Evolutionary conservation across 1,140 invertebrate genomes (phyloP), one percentile per base, ranked within the genome.

Genomic region (Aphidius gifuensis): DNA sequence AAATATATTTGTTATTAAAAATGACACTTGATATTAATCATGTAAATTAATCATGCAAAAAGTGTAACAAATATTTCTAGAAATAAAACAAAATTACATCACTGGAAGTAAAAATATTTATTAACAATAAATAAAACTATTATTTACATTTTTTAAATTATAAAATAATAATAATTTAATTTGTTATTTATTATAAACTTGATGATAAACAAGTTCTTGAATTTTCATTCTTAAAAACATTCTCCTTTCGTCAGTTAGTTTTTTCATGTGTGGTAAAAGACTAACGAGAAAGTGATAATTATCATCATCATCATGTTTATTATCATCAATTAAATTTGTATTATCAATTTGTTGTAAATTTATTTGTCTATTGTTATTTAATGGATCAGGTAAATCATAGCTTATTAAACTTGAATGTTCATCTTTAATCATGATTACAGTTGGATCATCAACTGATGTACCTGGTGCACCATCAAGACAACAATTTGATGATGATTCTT

Each of bases 271-370:
- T 51, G 79, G 79, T 56, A 81, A 53, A 45, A 81, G 70, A 53
- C 79, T 81, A 71, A 81, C 76, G 7, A 81, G 67, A 61, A 81
- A 81, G 60, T 78, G 77, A 64, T 81, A 81, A 68, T 78, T 81
- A 48, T 81, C 70, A 5, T 77, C 75, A 5, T 69, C 74, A 49
- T 32, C 71, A 16, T 16, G 1, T 16, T 16, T 16, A 16, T 16
- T 16, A 16, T 16, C 70, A 5, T 77, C 75, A 5, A 76, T 45
- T 0, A 71, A 74, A 61, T 75, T 75, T 32, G 2, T 32, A 1
- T 32, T 32, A 32, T 32, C 23, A 32, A 3, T 32, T 16, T n/a
- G 75, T 66, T 5, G 64, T 59, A 3, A 76, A 51, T 6, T 69
- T 40, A 76, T 72, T 32, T 32, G 23, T 32, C 23, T 32, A 32